Base-by-base conservation (phyloP, 2,113 vertebrate species). In the Caracal caracal region DNA sequence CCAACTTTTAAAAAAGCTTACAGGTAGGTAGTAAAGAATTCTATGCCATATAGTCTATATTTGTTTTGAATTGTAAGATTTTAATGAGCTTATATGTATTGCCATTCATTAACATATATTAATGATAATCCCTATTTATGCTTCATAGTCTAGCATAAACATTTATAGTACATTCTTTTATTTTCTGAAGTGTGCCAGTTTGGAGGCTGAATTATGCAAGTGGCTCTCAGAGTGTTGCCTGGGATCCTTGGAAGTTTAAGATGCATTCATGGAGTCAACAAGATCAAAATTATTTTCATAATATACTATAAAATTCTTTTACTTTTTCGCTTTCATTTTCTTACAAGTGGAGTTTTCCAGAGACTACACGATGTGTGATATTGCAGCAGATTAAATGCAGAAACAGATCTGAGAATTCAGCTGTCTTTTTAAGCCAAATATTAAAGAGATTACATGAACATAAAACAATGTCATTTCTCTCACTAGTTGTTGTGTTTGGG, bases 201-300 rank as follows among this genome's bases (percentile, higher is more conserved):
- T 95, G 10, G 28, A 95, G 33, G 70, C 19, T 83, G 68, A 65
- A 84, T 88, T 83, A 51, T 66, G 76, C 26, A 3, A 59, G 10
- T 56, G 15, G 8, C 66, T 93, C 40, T 93, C 56, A 80, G 87
- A 61, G 13, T 71, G 5, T 61, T 12, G 19, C 61, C 26, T n/a
- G 47, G n/a, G 6, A 63, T 92, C 20, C 5, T 20, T 96, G 13
- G 6, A 17, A 26, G 0, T 49, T 43, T 73, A 20, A 88, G 11
- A 87, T 71, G 13, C 26, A 96, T 89, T 86, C 37, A 78, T 49
- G n/a, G 26, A 24, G 10, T 84, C n/a, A 97, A 59, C 17, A 83
- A 83, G 24, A 56, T 49, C 9, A 96, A 93, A 59, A 81, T 66
- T 65, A 47, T 93, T 93, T 94, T 95, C 68, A 73, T 79, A 95